Evolutionary conservation across 2,888 invertebrate species (phyloP).

Genomic region (Plagodis dolabraria): DNA sequence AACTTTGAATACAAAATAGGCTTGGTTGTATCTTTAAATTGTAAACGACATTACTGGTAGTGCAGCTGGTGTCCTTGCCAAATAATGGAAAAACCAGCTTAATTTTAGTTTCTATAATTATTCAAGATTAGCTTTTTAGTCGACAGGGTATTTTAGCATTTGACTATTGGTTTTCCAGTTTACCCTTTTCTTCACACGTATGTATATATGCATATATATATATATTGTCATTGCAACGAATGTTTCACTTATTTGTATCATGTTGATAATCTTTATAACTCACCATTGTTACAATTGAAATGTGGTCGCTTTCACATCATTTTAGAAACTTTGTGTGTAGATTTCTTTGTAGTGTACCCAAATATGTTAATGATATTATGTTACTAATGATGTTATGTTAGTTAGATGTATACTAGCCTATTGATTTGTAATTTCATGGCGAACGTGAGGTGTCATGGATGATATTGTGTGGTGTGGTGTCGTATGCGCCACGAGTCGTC

Average conservation of each 20-base stretch:
- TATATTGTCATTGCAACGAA: slow-evolving; percentile 17
- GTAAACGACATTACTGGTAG: too few species aligned
- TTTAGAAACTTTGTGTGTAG: slow-evolving; percentile 43
- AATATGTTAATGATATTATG: slow-evolving; percentile 67
- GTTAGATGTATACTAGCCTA: slow-evolving; percentile 40
- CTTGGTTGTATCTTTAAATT: too few species aligned
- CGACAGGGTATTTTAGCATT: slow-evolving; percentile 68
- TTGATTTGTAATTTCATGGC: slow-evolving; percentile 32
- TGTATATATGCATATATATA: slow-evolving; percentile 6
- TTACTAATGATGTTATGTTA: slow-evolving; percentile 66
- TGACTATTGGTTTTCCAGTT: slow-evolving; percentile 37
- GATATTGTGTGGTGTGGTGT: slow-evolving; percentile 5
- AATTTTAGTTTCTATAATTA: slow-evolving; percentile 28
- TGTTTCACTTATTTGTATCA: slow-evolving; percentile 38
- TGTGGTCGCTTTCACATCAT: slow-evolving; percentile 28
- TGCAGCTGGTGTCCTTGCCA: too few species aligned
- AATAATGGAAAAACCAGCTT: slow-evolving; percentile 12
- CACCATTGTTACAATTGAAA: slow-evolving; percentile 9
- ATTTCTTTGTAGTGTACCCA: slow-evolving; percentile 51
- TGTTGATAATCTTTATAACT: slow-evolving; percentile 39
- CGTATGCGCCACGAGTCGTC: slow-evolving; percentile 41
- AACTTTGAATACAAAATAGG: too few species aligned
- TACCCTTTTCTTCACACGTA: slow-evolving; percentile 32
- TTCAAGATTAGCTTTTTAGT: slow-evolving; percentile 45
- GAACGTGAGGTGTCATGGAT: slow-evolving; percentile 26